Evolutionary conservation across 1,140 invertebrate species (phyloP), one percentile per base, ranked within the genome.

Genomic region (Microplitis demolitor): DNA sequence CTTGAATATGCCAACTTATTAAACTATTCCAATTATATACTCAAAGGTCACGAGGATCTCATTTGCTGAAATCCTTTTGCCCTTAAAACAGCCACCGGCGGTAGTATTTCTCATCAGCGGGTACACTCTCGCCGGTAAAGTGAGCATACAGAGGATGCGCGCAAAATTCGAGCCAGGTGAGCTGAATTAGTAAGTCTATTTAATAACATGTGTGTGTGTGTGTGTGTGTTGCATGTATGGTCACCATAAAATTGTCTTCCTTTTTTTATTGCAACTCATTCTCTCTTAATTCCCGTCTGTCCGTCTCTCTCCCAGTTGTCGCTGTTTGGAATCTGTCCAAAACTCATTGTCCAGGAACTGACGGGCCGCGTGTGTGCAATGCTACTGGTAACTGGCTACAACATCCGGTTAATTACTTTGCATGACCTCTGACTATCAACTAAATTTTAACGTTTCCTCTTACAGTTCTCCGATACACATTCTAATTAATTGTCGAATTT

Each of bases 401-500:
- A 69, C 73, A 69, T 56, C 67, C 74, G 76, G 75, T 81, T 82
- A 82, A 83, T 82, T 80, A 79, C 74, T 77, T 74, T 33, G 69
- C 69, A 71, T 35, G 70, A 53, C 34, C 72, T 67, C 53, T 60
- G 56, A 60, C 62, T 62, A 70, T 33, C 53, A 66, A 70, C 62
- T 58, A 58, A 37, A 69, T 74, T 70, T 53, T n/a, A 37, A 35
- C 33, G 37, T 56, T 31, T 64, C 31, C 35, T 33, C 66, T 69
- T 72, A 53, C 68, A 70, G 70, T 54, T 37, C 33, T 33, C 2
- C 3, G 37, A 33, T 37, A 54, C 56, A 24, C 16, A 24, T 24
- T 31, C 5, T 58, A n/a, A 54, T n/a, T 58, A 5, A 16, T 58
- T 9, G 8, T 13, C 3, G 39, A 45, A 45, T 45, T 5, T 45